A percentile compares a stretch with the other conserved stretches of the same genome.
Conservation (phyloP, 2,888 invertebrate species). For the Torymus aiolomorphi region DNA sequence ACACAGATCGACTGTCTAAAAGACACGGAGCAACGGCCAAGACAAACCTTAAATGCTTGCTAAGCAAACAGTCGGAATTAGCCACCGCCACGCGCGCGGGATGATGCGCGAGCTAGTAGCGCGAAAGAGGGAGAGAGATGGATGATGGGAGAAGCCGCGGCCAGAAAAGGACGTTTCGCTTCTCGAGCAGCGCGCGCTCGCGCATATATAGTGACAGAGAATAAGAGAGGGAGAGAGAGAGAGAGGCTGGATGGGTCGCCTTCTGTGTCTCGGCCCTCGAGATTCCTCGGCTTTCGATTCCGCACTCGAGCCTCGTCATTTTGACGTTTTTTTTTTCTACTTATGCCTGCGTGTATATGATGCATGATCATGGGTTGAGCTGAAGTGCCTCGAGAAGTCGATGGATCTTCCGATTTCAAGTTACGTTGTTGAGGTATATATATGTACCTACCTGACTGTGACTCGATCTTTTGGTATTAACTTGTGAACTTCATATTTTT, state of each 20-base stretch:
- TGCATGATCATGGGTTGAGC: too few relatives aligned
- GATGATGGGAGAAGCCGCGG: conserved; percentile 7
- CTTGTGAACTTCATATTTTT: too few relatives aligned
- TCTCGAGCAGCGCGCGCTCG: too few relatives aligned
- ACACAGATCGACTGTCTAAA: conserved; percentile 76
- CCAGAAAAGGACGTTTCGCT: conserved; percentile 30
- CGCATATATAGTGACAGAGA: too few relatives aligned
- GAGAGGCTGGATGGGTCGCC: not conserved
- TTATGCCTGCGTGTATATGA: too few relatives aligned
- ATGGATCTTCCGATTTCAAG: too few relatives aligned
- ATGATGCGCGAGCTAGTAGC: conserved; percentile 58
- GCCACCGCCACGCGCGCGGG: conserved; percentile 73
- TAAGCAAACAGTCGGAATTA: conserved; percentile 73
- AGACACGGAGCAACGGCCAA: conserved; percentile 75
- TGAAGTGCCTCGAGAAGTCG: too few relatives aligned
- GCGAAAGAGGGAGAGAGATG: conserved; percentile 8
- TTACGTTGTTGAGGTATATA: too few relatives aligned
- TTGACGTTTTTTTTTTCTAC: not conserved
- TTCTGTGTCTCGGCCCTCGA: conserved; percentile 10
- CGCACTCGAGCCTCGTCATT: conserved; percentile 15
- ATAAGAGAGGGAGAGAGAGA: too few relatives aligned
- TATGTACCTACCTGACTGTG: too few relatives aligned
- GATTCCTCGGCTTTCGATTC: conserved; percentile 18
- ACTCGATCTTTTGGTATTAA: too few relatives aligned
- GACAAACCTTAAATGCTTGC: conserved; percentile 76